Evolutionary conservation across 2,888 invertebrate species (phyloP).

Genomic region (Sepiola atlantica): DNA sequence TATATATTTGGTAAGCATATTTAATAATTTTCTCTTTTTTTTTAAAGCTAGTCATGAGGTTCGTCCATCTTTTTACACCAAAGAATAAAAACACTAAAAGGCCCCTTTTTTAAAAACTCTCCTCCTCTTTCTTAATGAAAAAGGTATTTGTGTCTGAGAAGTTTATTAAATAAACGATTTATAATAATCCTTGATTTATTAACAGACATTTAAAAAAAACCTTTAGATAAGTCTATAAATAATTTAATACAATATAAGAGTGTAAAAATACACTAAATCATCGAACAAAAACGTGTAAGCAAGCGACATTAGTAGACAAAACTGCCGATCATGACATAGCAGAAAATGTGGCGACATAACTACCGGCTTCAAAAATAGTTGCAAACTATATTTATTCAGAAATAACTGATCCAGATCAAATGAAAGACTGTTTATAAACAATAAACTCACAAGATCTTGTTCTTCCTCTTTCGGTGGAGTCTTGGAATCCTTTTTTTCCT

Average conservation of each 20-base stretch:
- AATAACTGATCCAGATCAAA: neutral
- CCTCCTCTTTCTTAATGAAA: neutral
- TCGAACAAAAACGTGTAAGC: neutral
- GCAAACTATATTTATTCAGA: neutral
- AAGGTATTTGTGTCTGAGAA: neutral
- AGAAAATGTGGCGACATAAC: neutral
- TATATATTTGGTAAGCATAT: neutral
- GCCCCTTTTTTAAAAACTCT: neutral
- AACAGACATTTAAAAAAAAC: neutral
- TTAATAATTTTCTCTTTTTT: neutral
- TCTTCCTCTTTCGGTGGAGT: constrained; percentile 76
- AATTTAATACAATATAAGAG: neutral
- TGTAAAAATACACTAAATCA: neutral
- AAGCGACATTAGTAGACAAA: neutral
- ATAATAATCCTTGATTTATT: neutral
- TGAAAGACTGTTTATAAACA: neutral
- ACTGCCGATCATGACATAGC: constrained; percentile 24
- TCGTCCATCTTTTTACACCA: neutral
- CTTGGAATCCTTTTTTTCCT: constrained; percentile 76
- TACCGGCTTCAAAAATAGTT: neutral
- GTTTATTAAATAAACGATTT: neutral
- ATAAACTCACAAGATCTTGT: constrained; percentile 74
- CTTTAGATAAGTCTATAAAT: neutral
- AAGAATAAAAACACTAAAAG: neutral
- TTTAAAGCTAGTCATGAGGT: neutral